Evolutionary conservation across 53 echinoderm and acorn worm genomes (phyloP).

Genomic region (Apostichopus leukothele): DNA sequence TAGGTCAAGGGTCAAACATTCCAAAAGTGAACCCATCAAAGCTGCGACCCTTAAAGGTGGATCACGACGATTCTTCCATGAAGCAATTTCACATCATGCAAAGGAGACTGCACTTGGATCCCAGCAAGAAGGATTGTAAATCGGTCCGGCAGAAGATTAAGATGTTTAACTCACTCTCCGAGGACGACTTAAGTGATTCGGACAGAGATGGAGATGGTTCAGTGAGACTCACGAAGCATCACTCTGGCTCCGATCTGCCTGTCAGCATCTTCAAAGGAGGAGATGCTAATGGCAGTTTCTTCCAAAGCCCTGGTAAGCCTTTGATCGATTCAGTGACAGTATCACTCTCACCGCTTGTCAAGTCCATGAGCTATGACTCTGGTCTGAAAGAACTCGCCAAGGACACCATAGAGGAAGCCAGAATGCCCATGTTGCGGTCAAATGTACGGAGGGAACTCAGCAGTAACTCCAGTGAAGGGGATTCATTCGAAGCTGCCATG

Average conservation of each 20-base stretch:
- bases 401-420: not conserved
- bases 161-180: slow-evolving; percentile 27
- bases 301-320: not conserved
- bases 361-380: slow-evolving; percentile 63
- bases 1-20: not conserved
- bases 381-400: slow-evolving; percentile 41
- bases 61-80: slow-evolving; percentile 27
- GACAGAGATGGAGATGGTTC: not conserved
- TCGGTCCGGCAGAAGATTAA: slow-evolving; percentile 21
- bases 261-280: not conserved
- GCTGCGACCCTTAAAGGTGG: slow-evolving; percentile 19
- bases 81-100: slow-evolving; percentile 39
- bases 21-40: slow-evolving; percentile 35
- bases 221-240: slow-evolving; percentile 2
- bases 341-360: slow-evolving; percentile 41
- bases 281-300: not conserved
- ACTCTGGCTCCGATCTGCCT: not conserved
- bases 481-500: slow-evolving; percentile 65
- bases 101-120: slow-evolving; percentile 7
- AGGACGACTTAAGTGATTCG: not conserved
- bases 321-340: not conserved
- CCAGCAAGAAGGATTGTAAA: slow-evolving; percentile 25
- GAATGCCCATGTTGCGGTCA: not conserved
- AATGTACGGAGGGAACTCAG: not conserved
- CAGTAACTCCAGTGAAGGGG: slow-evolving; percentile 23